Conservation (phyloP, 2,113 vertebrate species). For the Riparia riparia region DNA sequence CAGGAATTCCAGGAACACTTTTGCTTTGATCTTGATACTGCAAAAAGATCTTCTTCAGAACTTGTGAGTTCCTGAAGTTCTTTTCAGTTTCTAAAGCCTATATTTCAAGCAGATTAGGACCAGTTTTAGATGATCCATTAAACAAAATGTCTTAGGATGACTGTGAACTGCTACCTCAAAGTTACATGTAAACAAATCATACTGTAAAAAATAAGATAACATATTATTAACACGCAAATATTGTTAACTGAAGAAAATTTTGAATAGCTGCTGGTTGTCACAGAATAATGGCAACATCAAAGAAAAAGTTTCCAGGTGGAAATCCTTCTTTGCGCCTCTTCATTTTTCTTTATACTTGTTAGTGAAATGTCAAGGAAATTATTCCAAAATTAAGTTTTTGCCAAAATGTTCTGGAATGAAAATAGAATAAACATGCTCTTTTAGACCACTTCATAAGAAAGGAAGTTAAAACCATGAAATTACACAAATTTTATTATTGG, state of each 20-base stretch:
- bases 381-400: neutral
- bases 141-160: neutral
- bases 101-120: neutral
- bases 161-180: neutral
- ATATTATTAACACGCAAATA: neutral
- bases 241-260: neutral
- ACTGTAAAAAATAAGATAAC: neutral
- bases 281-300: neutral
- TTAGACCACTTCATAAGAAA: constrained; percentile 19
- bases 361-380: neutral
- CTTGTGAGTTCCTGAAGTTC: neutral
- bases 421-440: neutral
- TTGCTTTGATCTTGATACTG: neutral
- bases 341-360: neutral
- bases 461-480: constrained; percentile 21
- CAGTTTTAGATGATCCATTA: neutral
- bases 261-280: neutral
- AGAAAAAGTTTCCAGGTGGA: neutral
- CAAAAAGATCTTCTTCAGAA: neutral
- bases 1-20: neutral
- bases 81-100: neutral
- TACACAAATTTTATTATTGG: neutral
- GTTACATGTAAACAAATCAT: neutral
- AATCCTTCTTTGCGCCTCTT: neutral
- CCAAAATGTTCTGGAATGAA: neutral